phyloP scores from a whole-genome alignment of 2,113 vertebrate species.

The Pteruthius melanotis region DNA sequence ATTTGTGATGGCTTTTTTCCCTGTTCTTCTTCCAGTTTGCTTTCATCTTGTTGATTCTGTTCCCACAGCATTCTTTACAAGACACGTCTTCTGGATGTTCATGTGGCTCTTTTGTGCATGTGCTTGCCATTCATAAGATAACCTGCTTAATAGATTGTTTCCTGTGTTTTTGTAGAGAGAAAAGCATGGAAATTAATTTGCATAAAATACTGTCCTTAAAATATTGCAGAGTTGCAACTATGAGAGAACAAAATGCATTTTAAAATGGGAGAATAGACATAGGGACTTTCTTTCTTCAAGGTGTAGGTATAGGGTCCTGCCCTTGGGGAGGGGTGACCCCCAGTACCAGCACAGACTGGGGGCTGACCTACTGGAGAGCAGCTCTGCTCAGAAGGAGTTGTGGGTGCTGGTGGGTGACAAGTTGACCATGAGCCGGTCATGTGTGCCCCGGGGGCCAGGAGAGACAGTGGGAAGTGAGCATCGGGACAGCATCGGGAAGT shows the following conservation, averaged over 20 bases:
- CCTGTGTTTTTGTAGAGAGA: not conserved
- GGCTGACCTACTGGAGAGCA: not conserved
- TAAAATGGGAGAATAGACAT: not conserved
- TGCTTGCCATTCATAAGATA: not conserved
- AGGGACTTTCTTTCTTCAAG: not conserved
- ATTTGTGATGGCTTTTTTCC: not conserved
- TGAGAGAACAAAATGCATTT: not conserved
- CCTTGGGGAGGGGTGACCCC: accelerated
- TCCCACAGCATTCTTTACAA: not conserved
- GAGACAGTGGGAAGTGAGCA: too few relatives aligned
- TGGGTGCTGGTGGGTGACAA: not conserved
- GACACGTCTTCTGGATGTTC: not conserved
- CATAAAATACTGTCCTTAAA: not conserved
- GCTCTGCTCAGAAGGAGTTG: not conserved
- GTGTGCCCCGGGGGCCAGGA: not conserved
- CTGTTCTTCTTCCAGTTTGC: not conserved
- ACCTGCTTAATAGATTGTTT: not conserved
- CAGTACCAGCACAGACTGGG: not conserved
- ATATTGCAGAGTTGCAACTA: not conserved
- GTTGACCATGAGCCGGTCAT: not conserved
- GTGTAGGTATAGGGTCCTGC: not conserved
- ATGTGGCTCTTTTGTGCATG: not conserved
- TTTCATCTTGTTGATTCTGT: not conserved
- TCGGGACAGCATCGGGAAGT: accelerated
- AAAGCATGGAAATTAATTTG: not conserved